phyloP scores from a whole-genome alignment of 2,888 invertebrate genomes.

The Steromphala cineraria region DNA sequence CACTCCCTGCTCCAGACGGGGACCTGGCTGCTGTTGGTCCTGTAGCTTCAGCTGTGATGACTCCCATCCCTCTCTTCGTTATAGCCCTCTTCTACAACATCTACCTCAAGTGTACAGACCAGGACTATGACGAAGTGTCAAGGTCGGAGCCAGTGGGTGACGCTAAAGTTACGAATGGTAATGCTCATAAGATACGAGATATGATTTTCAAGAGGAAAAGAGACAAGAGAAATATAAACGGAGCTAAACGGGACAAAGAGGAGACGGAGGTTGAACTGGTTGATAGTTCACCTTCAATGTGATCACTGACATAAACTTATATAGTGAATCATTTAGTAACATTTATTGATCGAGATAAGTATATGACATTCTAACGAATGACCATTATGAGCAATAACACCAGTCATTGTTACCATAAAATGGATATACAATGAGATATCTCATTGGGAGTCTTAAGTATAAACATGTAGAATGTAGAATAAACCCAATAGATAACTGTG shows the following conservation, averaged over 20 bases:
- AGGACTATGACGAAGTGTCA: not conserved
- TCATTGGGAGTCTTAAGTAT: no score
- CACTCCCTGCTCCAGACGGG: slow-evolving; percentile 88
- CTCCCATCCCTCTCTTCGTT: slow-evolving; percentile 87
- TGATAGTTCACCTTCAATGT: not conserved
- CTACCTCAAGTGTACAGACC: slow-evolving; percentile 30
- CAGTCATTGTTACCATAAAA: no score
- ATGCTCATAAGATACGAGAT: no score
- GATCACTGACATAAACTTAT: no score
- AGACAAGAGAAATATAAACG: not conserved
- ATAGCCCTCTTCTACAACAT: slow-evolving; percentile 52
- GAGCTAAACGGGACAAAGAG: not conserved
- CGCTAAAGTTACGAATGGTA: not conserved
- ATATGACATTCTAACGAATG: no score
- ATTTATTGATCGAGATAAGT: no score
- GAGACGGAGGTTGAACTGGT: not conserved
- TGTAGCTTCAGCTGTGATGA: slow-evolving; percentile 87
- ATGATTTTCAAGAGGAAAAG: not conserved
- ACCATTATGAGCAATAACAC: no score
- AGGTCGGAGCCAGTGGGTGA: not conserved
- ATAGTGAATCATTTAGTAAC: no score
- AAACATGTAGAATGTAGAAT: no score
- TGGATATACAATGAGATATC: no score
- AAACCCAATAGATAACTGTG: no score
- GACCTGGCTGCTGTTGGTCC: slow-evolving; percentile 85